phyloP scores from a whole-genome alignment of 1,140 invertebrate genomes.

The Pseudobourletiella spinata region DNA sequence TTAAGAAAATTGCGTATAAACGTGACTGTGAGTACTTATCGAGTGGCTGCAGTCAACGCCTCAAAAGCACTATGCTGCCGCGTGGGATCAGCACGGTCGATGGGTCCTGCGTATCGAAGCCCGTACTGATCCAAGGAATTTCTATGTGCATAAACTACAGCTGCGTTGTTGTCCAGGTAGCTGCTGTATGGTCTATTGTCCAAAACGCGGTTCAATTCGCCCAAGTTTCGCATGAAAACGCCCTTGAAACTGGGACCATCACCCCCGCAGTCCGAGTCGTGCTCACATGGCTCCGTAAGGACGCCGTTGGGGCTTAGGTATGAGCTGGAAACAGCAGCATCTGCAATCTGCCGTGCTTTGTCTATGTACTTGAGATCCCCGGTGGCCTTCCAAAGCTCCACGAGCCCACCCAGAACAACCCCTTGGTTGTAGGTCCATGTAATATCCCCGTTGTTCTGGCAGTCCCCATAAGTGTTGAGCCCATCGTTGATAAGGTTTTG shows the following conservation, averaged over 20 bases:
- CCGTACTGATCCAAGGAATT: constrained; percentile 29
- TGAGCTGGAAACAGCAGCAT: constrained; percentile 24
- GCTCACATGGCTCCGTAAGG: constrained; percentile 21
- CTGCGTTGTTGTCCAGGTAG: constrained; percentile 9
- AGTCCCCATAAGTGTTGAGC: constrained; percentile 3
- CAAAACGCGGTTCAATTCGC: constrained; percentile 20
- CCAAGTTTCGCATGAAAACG: constrained; percentile 23
- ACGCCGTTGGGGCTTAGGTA: constrained; percentile 22
- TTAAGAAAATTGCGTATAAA: background rate
- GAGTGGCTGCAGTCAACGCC: constrained; percentile 13
- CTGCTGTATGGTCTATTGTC: constrained; percentile 6
- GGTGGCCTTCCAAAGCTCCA: constrained; percentile 20
- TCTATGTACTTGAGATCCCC: constrained; percentile 2
- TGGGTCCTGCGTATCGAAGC: constrained; percentile 15
- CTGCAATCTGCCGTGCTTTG: constrained; percentile 17
- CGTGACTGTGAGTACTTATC: background rate
- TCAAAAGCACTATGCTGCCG: constrained; percentile 16
- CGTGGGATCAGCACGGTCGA: constrained; percentile 4
- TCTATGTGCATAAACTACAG: constrained; percentile 9
- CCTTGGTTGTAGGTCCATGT: constrained; percentile 34
- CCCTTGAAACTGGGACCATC: constrained; percentile 26
- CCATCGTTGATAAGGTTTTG: constrained; percentile 30
- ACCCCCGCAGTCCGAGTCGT: constrained; percentile 11
- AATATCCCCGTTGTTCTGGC: constrained; percentile 19
- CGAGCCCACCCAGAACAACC: constrained; percentile 25